These are phyloP conservation scores for Bruchidius siliquastri DNA, from an alignment of 2,888 invertebrate species.

Conservation along the genomic window DNA sequence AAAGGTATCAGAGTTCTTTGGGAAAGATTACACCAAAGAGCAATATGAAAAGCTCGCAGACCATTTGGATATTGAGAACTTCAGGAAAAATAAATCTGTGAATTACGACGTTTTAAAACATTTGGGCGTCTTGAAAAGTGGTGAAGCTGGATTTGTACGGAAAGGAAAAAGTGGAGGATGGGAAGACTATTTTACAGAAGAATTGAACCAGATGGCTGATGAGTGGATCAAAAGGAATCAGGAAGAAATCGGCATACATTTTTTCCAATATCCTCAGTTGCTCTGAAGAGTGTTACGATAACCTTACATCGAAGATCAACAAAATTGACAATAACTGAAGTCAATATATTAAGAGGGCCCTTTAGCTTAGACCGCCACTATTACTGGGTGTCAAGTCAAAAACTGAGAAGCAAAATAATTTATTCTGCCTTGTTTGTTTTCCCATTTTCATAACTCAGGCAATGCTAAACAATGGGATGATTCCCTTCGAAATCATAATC, in stretches of 20 bases:
- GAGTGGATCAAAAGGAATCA: slow-evolving; percentile 66
- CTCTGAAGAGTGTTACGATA: too few species aligned
- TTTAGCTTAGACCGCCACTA: too few species aligned
- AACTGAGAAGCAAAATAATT: too few species aligned
- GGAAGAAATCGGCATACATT: slow-evolving; percentile 55
- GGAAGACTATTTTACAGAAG: slow-evolving; percentile 65
- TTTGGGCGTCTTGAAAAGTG: slow-evolving; percentile 56
- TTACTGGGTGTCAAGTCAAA: too few species aligned
- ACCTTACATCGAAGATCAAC: too few species aligned
- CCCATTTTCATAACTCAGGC: too few species aligned
- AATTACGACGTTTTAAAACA: slow-evolving; percentile 63
- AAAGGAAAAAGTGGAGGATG: slow-evolving; percentile 67
- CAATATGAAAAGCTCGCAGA: slow-evolving; percentile 59
- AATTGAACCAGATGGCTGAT: slow-evolving; percentile 62
- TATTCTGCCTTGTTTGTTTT: too few species aligned
- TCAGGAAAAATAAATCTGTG: slow-evolving; percentile 75
- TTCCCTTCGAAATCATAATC: too few species aligned
- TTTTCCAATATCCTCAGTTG: too few species aligned
- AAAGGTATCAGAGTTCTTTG: slow-evolving; percentile 60
- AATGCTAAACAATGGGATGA: too few species aligned
- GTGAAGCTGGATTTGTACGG: slow-evolving; percentile 62
- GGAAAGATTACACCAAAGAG: slow-evolving; percentile 53
- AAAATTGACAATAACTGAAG: too few species aligned
- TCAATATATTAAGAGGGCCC: too few species aligned
- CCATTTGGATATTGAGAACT: slow-evolving; percentile 76